Evolutionary conservation across 2,888 invertebrate genomes (phyloP).

Genomic region (Dilophus febrilis): DNA sequence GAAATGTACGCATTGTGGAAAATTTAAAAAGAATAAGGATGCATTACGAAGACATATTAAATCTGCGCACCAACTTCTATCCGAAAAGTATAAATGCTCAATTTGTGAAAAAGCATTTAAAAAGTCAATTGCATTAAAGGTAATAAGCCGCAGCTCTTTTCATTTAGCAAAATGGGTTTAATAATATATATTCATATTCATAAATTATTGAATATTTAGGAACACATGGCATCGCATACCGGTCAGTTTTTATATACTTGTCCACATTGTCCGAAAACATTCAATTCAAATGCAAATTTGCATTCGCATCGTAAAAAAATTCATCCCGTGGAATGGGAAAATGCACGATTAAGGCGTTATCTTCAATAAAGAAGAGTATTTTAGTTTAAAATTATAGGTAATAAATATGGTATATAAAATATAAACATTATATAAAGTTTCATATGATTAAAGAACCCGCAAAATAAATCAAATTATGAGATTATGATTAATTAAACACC

Average conservation of each 20-base stretch:
- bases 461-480: too few relatives aligned
- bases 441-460: too few relatives aligned
- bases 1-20: too few relatives aligned
- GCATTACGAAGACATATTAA: constrained; percentile 25
- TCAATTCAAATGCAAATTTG: constrained; percentile 29
- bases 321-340: constrained; percentile 25
- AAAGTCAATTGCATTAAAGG: constrained; percentile 23
- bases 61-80: constrained; percentile 26
- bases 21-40: too few relatives aligned
- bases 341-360: constrained; percentile 15
- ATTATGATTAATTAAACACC: too few relatives aligned
- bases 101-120: constrained; percentile 27
- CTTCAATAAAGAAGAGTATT: too few relatives aligned
- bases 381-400: too few relatives aligned
- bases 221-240: constrained; percentile 29
- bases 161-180: background rate
- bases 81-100: constrained; percentile 22
- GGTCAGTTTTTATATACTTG: constrained; percentile 28
- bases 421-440: too few relatives aligned
- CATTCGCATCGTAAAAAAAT: constrained; percentile 27
- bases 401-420: too few relatives aligned
- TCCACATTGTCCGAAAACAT: constrained; percentile 27
- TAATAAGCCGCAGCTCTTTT: constrained; percentile 11
- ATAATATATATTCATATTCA: background rate
- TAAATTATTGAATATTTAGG: too few relatives aligned